Evolutionary conservation across 2,888 invertebrate species (phyloP), one percentile per base, ranked within the genome.

Genomic region (Ophion ellenae): DNA sequence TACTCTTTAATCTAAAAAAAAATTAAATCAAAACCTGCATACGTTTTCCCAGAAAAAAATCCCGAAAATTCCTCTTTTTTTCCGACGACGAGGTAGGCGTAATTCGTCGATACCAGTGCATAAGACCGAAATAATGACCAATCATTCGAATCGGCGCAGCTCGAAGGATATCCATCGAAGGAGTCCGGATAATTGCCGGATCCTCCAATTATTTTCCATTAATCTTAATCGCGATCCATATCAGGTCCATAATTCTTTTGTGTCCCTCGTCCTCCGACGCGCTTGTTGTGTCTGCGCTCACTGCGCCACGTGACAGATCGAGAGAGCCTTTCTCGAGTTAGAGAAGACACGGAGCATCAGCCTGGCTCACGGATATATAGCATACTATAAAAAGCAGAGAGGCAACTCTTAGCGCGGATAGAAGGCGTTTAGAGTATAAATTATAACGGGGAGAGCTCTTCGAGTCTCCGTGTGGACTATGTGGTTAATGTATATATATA

Each of bases 371-470:
- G 74, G 53, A 82, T 76, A 70, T 78, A 80, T 45, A 61, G 64
- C 61, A 85, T 74, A 84, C 76, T 80, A 83, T 83, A 82, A 86
- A 81, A 86, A 81, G 78, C 73, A 78, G 73, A 79, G 70, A 82
- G 78, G 71, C 81, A 69, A 84, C 83, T 88, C 87, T 88, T 87
- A 88, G 87, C 87, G 85, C 79, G 88, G 78, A 86, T 85, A 87
- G 86, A 88, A 89, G 89, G 89, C 90, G 90, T 92, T 92, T 90
- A 91, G 87, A 90, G 90, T 92, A 92, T 92, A 92, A 92, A 92
- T 92, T 92, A 92, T 92, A 92, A 92, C 91, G 90, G 90, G 87
- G 87, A 90, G 91, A 91, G 90, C 88, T 76, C 81, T 74, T 66
- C 84, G 84, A 89, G 88, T 66, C 75, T 57, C 74, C n/a, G 80